Evolutionary conservation across 2,888 invertebrate species (phyloP), one percentile per base, ranked within the genome.

Genomic region (Hydraecia micacea): DNA sequence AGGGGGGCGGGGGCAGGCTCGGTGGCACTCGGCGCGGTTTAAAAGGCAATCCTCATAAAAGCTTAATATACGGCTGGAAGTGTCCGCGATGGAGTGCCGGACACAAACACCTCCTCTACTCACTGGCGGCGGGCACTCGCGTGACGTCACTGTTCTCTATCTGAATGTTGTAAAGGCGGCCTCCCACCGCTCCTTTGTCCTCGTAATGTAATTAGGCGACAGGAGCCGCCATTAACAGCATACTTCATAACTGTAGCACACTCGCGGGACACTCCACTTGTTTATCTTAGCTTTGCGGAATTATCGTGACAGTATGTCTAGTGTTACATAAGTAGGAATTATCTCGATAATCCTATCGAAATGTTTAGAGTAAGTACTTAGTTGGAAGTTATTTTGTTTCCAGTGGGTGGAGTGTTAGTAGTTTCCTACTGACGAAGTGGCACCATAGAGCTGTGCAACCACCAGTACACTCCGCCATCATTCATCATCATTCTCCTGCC

Each of bases 21-120:
- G 63, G 62, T 63, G 76, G 73, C 76, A 80, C 87, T 87, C 74
- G 75, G 67, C 73, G 79, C 80, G 81, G 79, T 84, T 89, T 87
- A 87, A 89, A 89, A 90, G 87, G 89, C 89, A 87, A 90, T 89
- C 84, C 90, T 91, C 89, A 88, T 91, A 90, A 89, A 91, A 91
- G 88, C 86, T 86, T 89, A 88, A 91, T 89, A 85, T 84, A 86
- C 80, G 80, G 77, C 84, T 83, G 81, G 70, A 83, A 88, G 83
- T 86, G 83, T 80, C 80, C 81, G 73, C 79, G 78, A 79, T 72
- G 76, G 71, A 82, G 80, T 70, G 84, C 73, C 80, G 81, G 88
- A 77, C 79, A 79, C 75, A 63, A 62, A 39, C 79, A 58, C 60
- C 52, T 72, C 42, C 36, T 13, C 21, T n/a, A 70, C 60, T 58